Conservation (phyloP, 2,113 vertebrate genomes). For the Amblyopsis rosae region DNA sequence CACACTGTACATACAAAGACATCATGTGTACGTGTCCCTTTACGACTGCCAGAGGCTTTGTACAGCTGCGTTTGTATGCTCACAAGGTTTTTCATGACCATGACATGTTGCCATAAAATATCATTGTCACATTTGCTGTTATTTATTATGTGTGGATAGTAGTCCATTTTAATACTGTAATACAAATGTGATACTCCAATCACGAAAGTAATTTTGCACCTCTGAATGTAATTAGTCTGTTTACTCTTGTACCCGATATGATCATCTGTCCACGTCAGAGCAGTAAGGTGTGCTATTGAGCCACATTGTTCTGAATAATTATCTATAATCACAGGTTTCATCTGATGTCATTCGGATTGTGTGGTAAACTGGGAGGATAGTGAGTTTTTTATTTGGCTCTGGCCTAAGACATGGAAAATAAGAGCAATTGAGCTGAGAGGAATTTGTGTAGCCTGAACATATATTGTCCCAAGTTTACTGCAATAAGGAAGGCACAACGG, state of each 20-base stretch:
- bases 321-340: constrained; percentile 10
- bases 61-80: constrained; percentile 24
- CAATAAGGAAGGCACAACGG: constrained; percentile 15
- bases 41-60: constrained; percentile 40
- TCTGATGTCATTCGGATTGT: constrained; percentile 9
- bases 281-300: background rate
- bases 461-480: constrained; percentile 14
- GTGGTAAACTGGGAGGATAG: constrained; percentile 38
- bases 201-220: background rate
- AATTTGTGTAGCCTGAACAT: constrained; percentile 28
- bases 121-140: constrained; percentile 20
- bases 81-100: constrained; percentile 25
- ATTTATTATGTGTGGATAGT: constrained; percentile 16
- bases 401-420: constrained; percentile 47
- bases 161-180: constrained; percentile 35
- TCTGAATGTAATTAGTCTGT: background rate
- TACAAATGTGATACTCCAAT: constrained; percentile 23
- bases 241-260: no score
- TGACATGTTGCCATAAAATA: constrained; percentile 20
- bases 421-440: constrained; percentile 31
- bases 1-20: background rate
- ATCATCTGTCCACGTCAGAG: background rate
- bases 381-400: constrained; percentile 52
- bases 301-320: background rate
- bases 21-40: constrained; percentile 47